These are phyloP conservation scores for Chiloscyllium punctatum DNA, from an alignment of 2,797 vertebrate genomes.

Conservation along the genomic window DNA sequence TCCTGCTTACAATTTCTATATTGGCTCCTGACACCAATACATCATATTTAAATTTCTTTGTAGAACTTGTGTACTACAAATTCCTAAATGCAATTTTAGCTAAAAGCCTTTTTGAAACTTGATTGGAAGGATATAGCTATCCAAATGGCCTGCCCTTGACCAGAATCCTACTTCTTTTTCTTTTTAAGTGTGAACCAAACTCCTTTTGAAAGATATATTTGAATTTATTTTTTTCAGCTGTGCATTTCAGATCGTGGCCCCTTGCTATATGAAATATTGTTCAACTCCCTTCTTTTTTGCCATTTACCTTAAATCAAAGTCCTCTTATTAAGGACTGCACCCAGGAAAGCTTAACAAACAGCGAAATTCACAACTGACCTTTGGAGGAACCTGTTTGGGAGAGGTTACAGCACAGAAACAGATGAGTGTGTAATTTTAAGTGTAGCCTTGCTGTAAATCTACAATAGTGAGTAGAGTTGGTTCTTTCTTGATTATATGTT, in stretches of 20 bases:
- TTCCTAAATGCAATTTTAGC: not conserved
- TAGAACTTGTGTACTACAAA: too few species aligned
- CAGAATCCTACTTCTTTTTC: not conserved
- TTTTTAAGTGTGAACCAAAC: not conserved
- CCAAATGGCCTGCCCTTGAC: not conserved
- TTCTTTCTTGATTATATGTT: too few species aligned
- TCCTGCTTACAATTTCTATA: not conserved
- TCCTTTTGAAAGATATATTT: not conserved
- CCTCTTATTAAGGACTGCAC: not conserved
- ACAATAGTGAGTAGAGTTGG: too few species aligned
- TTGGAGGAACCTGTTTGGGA: too few species aligned
- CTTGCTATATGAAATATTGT: not conserved
- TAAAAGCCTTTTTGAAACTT: not conserved
- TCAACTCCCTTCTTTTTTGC: not conserved
- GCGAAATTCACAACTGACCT: too few species aligned
- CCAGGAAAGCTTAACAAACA: too few species aligned
- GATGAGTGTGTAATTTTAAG: too few species aligned
- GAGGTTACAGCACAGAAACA: too few species aligned
- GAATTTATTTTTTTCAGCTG: not conserved
- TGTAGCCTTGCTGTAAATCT: too few species aligned
- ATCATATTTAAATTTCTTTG: not conserved
- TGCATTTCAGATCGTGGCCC: not conserved
- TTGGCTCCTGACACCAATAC: not conserved
- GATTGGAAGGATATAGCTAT: not conserved
- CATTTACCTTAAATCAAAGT: not conserved